Conservation (phyloP, 2,113 vertebrate species). For the Ovis canadensis region DNA sequence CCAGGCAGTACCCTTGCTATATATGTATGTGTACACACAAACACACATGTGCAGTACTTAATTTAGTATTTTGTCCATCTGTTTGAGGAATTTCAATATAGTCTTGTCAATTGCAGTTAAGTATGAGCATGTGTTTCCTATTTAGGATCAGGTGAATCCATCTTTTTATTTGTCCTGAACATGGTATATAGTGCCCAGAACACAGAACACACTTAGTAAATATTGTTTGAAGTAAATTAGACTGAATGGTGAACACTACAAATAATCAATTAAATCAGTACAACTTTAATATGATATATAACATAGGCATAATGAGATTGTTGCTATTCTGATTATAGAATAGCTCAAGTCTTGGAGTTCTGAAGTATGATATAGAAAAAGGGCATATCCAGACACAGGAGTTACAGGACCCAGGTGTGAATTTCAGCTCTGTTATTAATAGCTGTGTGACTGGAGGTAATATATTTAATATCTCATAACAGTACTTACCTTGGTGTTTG, state of each 20-base stretch:
- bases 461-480: background rate
- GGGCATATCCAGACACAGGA: background rate
- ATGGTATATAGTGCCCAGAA: background rate
- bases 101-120: background rate
- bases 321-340: background rate
- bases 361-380: background rate
- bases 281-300: background rate
- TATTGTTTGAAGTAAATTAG: background rate
- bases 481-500: background rate
- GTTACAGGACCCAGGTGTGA: background rate
- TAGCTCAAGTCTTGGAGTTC: background rate
- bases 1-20: background rate
- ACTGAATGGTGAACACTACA: background rate
- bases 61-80: slow-evolving; percentile 1
- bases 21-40: slow-evolving; percentile 9
- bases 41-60: background rate
- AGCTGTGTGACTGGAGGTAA: background rate
- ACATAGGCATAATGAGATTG: background rate
- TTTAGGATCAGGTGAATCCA: background rate
- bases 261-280: background rate
- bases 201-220: background rate
- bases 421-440: background rate
- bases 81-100: background rate
- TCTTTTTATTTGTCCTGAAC: background rate
- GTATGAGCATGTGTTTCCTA: background rate